Conservation (phyloP, 2,797 vertebrate species). For the Peromyscus aztecus region DNA sequence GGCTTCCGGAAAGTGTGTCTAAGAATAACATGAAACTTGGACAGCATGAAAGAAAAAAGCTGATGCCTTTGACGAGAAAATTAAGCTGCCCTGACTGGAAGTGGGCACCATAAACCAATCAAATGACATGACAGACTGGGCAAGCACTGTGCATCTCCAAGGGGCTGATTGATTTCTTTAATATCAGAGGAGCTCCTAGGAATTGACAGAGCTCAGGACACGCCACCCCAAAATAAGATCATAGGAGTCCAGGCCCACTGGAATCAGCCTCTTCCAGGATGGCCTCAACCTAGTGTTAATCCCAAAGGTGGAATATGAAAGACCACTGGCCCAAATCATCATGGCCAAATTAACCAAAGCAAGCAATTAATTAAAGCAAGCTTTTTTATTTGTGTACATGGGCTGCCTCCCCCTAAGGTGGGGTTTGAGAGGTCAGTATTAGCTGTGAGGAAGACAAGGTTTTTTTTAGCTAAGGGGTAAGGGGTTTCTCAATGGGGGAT, state of each 20-base stretch:
- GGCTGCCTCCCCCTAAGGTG: neutral
- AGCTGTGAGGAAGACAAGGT: neutral
- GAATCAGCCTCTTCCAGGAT: neutral
- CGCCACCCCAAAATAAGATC: rapidly evolving
- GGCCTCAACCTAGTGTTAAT: neutral
- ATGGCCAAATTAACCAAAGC: neutral
- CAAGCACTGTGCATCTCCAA: neutral
- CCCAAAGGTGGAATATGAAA: neutral
- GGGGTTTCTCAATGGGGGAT: neutral
- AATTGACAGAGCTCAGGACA: neutral
- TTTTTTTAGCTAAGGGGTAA: neutral
- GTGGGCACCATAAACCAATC: neutral
- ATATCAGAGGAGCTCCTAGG: neutral
- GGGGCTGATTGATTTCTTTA: neutral
- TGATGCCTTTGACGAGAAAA: neutral
- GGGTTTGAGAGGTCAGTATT: neutral
- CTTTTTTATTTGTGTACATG: neutral
- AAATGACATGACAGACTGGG: neutral
- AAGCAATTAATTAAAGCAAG: neutral
- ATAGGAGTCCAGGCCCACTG: neutral
- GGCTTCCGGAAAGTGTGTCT: neutral
- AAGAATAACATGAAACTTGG: neutral
- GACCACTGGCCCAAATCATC: neutral
- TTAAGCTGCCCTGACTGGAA: neutral
- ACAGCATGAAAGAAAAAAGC: neutral